phyloP scores from a whole-genome alignment of 2,113 vertebrate genomes.

The Dermatemys mawii region DNA sequence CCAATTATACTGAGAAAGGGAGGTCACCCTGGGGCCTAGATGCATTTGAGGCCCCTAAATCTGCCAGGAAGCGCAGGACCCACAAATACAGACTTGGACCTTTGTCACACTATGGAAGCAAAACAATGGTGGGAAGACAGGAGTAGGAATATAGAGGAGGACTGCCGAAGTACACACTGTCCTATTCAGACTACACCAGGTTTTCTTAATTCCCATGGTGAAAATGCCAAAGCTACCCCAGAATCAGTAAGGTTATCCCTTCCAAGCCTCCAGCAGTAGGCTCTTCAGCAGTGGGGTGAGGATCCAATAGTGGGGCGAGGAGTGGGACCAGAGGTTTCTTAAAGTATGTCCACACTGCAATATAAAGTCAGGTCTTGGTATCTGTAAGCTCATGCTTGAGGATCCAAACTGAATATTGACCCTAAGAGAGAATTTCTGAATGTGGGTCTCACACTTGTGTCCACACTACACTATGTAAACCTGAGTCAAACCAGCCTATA shows the following conservation, averaged over 20 bases:
- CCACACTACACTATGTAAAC: background rate
- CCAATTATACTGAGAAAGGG: too few relatives aligned
- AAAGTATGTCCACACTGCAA: background rate
- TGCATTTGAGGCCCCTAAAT: too few relatives aligned
- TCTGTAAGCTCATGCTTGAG: background rate
- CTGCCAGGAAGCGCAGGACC: too few relatives aligned
- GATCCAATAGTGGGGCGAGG: background rate
- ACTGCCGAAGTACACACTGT: background rate
- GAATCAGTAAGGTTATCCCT: background rate
- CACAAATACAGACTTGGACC: too few relatives aligned
- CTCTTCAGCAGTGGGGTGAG: background rate
- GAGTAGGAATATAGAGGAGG: background rate
- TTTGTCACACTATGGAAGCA: too few relatives aligned
- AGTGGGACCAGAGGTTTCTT: background rate
- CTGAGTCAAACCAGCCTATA: background rate
- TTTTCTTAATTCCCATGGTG: background rate
- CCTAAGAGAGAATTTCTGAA: background rate
- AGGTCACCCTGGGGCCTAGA: too few relatives aligned
- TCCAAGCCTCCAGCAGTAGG: background rate
- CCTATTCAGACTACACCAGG: background rate
- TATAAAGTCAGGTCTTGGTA: background rate
- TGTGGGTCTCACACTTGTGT: background rate
- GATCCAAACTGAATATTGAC: background rate
- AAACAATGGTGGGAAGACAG: background rate
- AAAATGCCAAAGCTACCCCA: background rate